These are phyloP conservation scores for Sinohyriopsis cumingii DNA, from an alignment of 2,888 invertebrate genomes.

Conservation along the genomic window DNA sequence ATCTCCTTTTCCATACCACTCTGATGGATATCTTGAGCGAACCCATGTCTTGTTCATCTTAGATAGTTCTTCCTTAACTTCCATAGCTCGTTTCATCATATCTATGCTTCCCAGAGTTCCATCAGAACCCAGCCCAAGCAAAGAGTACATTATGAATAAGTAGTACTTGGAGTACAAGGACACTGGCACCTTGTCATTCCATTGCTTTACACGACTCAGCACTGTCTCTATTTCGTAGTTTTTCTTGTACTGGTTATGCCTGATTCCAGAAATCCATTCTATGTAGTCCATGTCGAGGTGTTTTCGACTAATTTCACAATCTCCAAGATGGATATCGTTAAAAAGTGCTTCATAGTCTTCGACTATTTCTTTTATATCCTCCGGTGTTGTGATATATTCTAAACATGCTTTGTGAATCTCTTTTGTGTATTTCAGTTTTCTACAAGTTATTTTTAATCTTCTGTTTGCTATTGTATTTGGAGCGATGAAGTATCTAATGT, in stretches of 20 bases:
- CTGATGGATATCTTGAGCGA: slow-evolving; percentile 26
- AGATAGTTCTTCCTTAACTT: slow-evolving; percentile 19
- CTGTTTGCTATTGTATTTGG: slow-evolving; percentile 16
- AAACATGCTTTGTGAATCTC: slow-evolving; percentile 9
- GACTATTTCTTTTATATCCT: slow-evolving; percentile 24
- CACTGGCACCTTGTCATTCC: slow-evolving; percentile 18
- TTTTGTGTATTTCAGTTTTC: slow-evolving; percentile 24
- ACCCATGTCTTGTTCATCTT: slow-evolving; percentile 18
- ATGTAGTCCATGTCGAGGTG: slow-evolving; percentile 27
- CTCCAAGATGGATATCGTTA: slow-evolving; percentile 4
- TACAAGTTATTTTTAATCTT: slow-evolving; percentile 25
- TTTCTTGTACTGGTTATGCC: slow-evolving; percentile 12
- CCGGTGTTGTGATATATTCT: slow-evolving; percentile 11
- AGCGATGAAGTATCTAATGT: slow-evolving; percentile 5
- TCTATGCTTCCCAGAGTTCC: slow-evolving; percentile 19
- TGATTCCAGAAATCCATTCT: slow-evolving; percentile 37
- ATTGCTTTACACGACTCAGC: slow-evolving; percentile 18
- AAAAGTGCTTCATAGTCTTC: slow-evolving; percentile 27
- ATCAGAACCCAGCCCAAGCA: slow-evolving; percentile 31
- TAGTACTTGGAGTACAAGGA: slow-evolving; percentile 30
- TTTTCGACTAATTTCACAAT: slow-evolving; percentile 6
- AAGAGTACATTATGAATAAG: slow-evolving; percentile 31
- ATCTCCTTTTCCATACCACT: slow-evolving; percentile 32
- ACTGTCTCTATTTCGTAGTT: slow-evolving; percentile 25
- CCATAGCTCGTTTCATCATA: slow-evolving; percentile 22